Evolutionary conservation across 2,113 vertebrate species (phyloP).

Genomic region (Aptenodytes patagonicus): DNA sequence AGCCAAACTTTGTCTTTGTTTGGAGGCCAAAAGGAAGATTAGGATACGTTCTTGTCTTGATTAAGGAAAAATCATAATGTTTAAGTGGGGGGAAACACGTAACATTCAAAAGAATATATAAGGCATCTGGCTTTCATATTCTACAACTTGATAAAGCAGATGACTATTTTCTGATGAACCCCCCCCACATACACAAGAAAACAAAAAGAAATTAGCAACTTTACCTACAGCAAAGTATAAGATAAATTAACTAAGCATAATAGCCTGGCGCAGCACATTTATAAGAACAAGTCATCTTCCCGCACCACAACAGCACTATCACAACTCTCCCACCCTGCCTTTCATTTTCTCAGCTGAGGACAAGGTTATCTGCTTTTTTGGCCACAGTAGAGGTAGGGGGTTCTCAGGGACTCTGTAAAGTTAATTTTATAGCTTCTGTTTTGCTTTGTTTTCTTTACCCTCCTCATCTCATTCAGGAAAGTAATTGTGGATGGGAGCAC

Average conservation of each 20-base stretch:
- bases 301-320: neutral
- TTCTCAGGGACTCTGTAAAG: neutral
- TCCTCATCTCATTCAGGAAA: neutral
- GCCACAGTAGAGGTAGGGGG: neutral
- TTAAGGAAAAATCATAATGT: neutral
- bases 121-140: conserved; percentile 24
- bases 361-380: neutral
- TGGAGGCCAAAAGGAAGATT: neutral
- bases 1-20: conserved; percentile 10
- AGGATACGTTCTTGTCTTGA: neutral
- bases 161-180: neutral
- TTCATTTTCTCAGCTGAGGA: neutral
- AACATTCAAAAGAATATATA: neutral
- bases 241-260: neutral
- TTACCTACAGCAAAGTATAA: neutral
- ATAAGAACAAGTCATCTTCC: neutral
- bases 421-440: neutral
- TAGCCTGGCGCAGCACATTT: neutral
- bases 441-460: neutral
- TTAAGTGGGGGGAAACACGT: neutral
- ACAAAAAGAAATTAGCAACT: neutral
- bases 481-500: neutral
- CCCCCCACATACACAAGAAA: neutral
- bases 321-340: neutral
- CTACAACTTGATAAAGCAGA: neutral